phyloP scores from a whole-genome alignment of 2,888 invertebrate genomes.

The Physocephala rufipes region DNA sequence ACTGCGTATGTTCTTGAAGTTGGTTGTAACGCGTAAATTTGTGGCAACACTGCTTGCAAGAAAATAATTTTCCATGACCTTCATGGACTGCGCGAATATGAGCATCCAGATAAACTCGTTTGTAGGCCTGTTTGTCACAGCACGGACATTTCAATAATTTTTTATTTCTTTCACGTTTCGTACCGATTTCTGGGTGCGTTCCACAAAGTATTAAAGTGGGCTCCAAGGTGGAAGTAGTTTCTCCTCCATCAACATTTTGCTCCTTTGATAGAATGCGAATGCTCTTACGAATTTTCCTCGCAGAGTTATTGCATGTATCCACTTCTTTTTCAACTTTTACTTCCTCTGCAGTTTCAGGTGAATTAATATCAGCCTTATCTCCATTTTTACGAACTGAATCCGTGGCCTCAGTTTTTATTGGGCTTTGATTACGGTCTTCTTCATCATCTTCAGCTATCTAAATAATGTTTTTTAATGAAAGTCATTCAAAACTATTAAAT shows the following conservation, averaged over 20 bases:
- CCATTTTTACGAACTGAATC: conserved; percentile 35
- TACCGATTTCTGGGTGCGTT: neutral
- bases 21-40: conserved; percentile 56
- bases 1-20: conserved; percentile 53
- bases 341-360: conserved; percentile 15
- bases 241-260: conserved; percentile 40
- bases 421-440: conserved; percentile 20
- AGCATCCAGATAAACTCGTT: conserved; percentile 57
- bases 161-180: conserved; percentile 47
- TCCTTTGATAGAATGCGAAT: conserved; percentile 34
- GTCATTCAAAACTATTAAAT: neutral
- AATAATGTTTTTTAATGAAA: conserved; percentile 26
- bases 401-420: conserved; percentile 45
- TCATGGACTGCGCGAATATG: conserved; percentile 58
- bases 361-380: conserved; percentile 14
- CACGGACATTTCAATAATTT: conserved; percentile 43
- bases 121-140: conserved; percentile 58
- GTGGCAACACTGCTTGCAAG: conserved; percentile 54
- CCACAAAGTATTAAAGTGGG: neutral
- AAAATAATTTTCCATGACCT: conserved; percentile 57
- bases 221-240: conserved; percentile 14
- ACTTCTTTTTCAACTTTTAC: conserved; percentile 35
- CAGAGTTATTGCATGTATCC: conserved; percentile 24
- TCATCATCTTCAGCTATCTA: conserved; percentile 40
- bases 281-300: conserved; percentile 31